Percentiles rank a stretch among this genome's conserved stretches.
Conservation (phyloP, 2,888 invertebrate species). For the Cryptus armator region DNA sequence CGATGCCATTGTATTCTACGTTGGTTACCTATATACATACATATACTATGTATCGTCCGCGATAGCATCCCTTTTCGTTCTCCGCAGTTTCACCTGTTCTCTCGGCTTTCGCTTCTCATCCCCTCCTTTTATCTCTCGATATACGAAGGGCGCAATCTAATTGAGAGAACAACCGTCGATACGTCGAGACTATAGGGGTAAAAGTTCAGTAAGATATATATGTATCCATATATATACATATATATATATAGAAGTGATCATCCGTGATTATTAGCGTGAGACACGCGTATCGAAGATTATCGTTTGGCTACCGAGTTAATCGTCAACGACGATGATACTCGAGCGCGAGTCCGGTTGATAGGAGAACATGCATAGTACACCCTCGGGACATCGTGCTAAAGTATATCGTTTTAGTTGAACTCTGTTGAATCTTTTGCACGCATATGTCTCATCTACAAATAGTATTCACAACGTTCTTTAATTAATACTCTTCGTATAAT, state of each 20-base stretch:
- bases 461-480: background rate
- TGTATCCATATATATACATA: background rate
- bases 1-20: constrained; percentile 10
- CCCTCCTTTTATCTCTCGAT: background rate
- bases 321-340: constrained; percentile 29
- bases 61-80: constrained; percentile 28
- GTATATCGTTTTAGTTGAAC: constrained; percentile 23
- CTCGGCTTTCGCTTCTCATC: constrained; percentile 3
- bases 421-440: constrained; percentile 52
- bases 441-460: constrained; percentile 22
- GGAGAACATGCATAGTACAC: constrained; percentile 50
- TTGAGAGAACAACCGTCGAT: constrained; percentile 10
- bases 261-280: constrained; percentile 46
- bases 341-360: constrained; percentile 22
- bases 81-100: constrained; percentile 17
- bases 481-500: background rate
- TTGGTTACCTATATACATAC: background rate
- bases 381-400: constrained; percentile 47
- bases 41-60: constrained; percentile 11
- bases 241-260: background rate
- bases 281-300: constrained; percentile 54
- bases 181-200: background rate
- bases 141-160: background rate
- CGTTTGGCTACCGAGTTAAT: constrained; percentile 55
- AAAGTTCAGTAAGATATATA: background rate